Conservation (phyloP, 2,797 vertebrate species). For the Gorsachius magnificus region DNA sequence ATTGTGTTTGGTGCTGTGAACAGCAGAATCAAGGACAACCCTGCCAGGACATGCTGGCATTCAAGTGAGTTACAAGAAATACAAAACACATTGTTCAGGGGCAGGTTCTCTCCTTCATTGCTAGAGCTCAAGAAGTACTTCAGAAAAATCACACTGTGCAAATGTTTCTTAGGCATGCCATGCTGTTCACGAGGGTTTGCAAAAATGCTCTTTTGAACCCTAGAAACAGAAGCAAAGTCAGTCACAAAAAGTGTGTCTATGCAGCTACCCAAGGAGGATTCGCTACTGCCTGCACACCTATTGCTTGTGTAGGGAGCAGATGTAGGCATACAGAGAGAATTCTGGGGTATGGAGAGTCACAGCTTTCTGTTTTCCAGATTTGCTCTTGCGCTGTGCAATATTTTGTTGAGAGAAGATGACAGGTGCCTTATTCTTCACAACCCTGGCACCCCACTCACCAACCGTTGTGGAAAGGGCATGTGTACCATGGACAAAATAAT, state of each 20-base stretch:
- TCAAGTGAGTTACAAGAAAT: not conserved
- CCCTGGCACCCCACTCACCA: not conserved
- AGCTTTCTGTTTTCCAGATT: not conserved
- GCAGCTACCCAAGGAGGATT: not conserved
- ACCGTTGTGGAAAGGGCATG: not conserved
- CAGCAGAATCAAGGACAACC: not conserved
- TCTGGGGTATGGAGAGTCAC: not conserved
- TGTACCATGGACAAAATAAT: not conserved
- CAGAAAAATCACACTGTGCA: not conserved
- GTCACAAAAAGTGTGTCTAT: not conserved
- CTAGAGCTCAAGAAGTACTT: not conserved
- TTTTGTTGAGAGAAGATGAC: not conserved
- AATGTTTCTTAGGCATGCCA: not conserved
- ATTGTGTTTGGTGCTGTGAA: not conserved
- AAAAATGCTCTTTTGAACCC: not conserved
- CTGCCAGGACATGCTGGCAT: not conserved
- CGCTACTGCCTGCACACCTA: not conserved
- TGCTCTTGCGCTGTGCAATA: not conserved
- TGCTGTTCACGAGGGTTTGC: not conserved
- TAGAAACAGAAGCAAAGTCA: not conserved
- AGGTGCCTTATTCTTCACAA: constrained; percentile 9
- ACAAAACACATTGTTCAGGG: not conserved
- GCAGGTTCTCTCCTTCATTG: not conserved
- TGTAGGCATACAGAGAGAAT: not conserved
- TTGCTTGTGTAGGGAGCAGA: not conserved